Base-by-base conservation (phyloP, 2,797 vertebrate species). In the Chanos chanos region DNA sequence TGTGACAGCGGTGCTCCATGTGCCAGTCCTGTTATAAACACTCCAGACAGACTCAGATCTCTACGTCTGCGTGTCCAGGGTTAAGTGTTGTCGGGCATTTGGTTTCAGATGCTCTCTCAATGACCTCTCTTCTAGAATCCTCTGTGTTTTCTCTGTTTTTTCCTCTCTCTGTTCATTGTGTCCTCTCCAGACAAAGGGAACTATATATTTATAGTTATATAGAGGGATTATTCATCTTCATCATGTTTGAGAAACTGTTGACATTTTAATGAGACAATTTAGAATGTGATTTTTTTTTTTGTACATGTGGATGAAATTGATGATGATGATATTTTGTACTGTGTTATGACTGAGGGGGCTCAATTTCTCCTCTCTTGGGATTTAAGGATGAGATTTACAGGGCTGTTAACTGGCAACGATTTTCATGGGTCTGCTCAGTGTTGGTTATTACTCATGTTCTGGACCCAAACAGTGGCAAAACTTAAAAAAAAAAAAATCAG, bases 221-320 rank as follows among this genome's bases (percentile, higher is more conserved):
- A 33, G 37, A 31, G 21, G 21, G 48, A 52, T 36, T 52, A 52
- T 50, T 37, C 34, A 47, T 43, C 43, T 52, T 31, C 21, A 27
- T 15, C 34, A 25, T 37, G 19, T 45, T 15, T 31, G 55, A 31
- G 57, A 4, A 19, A 6, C 7, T 1, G 21, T 50, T 48, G 16
- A 19, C 51, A 60, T 64, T 50, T 4, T 33, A 45, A 16, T 34
- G 44, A 36, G 51, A 53, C 12, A 19, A 15, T 52, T 47, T 25
- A 51, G 53, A 66, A 69, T 66, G 36, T 69, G n/a, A n/a, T n/a
- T n/a, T 45, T 61, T 65, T 66, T 57, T 73, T 68, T 72, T 72
- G 16, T 68, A 72, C 31, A 15, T 30, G 55, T 13, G 15, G 10
- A 48, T 48, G 28, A 68, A 36, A 61, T 31, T n/a, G n/a, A n/a